Base-by-base conservation (phyloP, 2,113 vertebrate genomes). In the Festucalex cinctus region DNA sequence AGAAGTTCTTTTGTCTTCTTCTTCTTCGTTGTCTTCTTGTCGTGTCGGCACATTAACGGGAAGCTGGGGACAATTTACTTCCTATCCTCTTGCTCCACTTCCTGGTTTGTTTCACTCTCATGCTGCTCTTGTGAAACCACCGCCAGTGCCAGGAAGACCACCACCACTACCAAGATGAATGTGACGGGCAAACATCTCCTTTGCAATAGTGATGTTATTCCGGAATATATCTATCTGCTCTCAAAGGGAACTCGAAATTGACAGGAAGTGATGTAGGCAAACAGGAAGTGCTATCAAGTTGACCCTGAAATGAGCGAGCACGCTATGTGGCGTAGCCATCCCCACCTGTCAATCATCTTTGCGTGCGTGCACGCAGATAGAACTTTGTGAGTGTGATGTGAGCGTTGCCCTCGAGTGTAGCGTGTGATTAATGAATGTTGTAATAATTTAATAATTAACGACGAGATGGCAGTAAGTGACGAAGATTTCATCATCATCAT, bases 401-500 rank as follows among this genome's bases (percentile, higher is more conserved):
- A 41, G 39, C 76, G 65, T 61, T 36, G 48, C n/a, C 63, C 78
- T 74, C 84, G 12, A 41, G 39, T 41, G 39, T 13, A 9, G 39
- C 13, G 39, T 41, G 9, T 9, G 28, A 32, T 32, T 17, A 46
- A 46, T 20, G 44, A 46, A 19, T 19, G 13, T 7, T 20, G 44
- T 20, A 19, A 46, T 46, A 7, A 13, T 41, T 9, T 13, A 10
- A 41, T 41, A 6, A 20, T 17, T 17, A 17, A 19, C 44, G 44
- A 46, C 17, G 43, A 14, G 14, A 44, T 44, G 12, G 16, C 13
- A 3, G 43, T 17, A 17, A 44, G 43, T 5, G 14, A 44, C 1
- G 43, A 44, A 44, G 39, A 41, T 13, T 41, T 41, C 39, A 41
- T 13, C 79, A 77, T 82, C 83, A 65, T 87, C 85, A 77, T 85